Conservation (phyloP, 2,797 vertebrate species). For the Dicrostonyx torquatus region DNA sequence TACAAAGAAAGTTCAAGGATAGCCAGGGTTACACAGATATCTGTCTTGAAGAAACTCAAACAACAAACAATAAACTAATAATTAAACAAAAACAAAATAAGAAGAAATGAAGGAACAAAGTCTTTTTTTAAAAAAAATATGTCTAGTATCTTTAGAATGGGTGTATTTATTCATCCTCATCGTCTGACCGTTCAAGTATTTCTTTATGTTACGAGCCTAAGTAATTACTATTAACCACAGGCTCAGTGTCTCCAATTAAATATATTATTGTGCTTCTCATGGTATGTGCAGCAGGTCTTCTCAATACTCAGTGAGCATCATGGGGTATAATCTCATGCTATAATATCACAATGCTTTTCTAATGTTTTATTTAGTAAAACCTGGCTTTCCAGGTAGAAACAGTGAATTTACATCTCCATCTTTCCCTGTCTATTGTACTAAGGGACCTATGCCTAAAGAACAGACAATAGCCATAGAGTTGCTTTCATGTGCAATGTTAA, state of each 20-base stretch:
- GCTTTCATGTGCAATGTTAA: neutral
- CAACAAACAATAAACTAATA: neutral
- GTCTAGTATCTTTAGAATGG: neutral
- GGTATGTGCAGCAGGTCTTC: neutral
- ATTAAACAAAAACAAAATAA: neutral
- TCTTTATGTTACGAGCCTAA: neutral
- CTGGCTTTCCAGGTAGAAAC: neutral
- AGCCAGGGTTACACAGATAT: neutral
- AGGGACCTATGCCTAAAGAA: neutral
- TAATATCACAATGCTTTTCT: neutral
- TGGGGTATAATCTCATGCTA: neutral
- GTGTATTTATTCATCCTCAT: neutral
- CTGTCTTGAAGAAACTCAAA: neutral
- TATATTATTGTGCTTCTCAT: neutral
- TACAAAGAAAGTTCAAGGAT: neutral
- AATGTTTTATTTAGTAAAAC: too few relatives aligned
- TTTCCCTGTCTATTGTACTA: neutral
- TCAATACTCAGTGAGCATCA: neutral
- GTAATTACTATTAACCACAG: neutral
- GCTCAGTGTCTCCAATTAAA: neutral
- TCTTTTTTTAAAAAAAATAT: neutral
- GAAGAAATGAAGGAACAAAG: neutral
- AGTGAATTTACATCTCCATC: too few relatives aligned
- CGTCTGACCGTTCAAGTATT: neutral
- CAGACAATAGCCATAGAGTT: too few relatives aligned